phyloP scores from a whole-genome alignment of 1,140 invertebrate genomes.

The Antheraea mylitta region DNA sequence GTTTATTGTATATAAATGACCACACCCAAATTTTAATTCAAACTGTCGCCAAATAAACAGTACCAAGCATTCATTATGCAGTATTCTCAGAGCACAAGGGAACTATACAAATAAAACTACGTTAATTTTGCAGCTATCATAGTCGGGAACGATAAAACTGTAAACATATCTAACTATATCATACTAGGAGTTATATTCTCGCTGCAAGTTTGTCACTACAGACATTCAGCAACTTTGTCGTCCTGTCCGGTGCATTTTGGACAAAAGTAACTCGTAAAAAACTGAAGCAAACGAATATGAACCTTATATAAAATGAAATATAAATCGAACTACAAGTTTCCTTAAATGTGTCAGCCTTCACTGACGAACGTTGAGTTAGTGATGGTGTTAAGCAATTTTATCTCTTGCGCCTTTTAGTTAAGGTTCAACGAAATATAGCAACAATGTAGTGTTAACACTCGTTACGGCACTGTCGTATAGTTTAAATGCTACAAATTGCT shows the following conservation, averaged over 20 bases:
- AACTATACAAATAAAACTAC: neutral
- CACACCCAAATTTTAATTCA: too few relatives aligned
- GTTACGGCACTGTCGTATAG: constrained; percentile 24
- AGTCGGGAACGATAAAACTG: constrained; percentile 6
- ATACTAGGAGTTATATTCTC: constrained; percentile 31
- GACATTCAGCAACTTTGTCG: constrained; percentile 37
- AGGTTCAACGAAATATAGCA: constrained; percentile 5
- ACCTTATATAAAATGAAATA: constrained; percentile 16
- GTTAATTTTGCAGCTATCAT: neutral
- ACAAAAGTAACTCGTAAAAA: constrained; percentile 20
- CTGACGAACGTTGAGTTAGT: neutral
- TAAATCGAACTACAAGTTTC: neutral
- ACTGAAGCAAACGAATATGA: constrained; percentile 15
- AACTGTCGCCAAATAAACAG: too few relatives aligned
- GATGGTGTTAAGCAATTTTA: constrained; percentile 11
- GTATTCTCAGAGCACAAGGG: neutral
- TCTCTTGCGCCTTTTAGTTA: constrained; percentile 7
- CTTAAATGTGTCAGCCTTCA: neutral
- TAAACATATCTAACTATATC: constrained; percentile 16
- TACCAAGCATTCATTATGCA: too few relatives aligned
- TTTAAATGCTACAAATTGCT: constrained; percentile 49
- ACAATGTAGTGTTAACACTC: constrained; percentile 26
- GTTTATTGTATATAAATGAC: too few relatives aligned
- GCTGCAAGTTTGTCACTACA: constrained; percentile 37
- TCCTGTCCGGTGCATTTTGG: constrained; percentile 33